A percentile compares a stretch with the other conserved stretches of the same genome.
Conservation (phyloP, 2,888 invertebrate species). For the Tetranychus truncatus region DNA sequence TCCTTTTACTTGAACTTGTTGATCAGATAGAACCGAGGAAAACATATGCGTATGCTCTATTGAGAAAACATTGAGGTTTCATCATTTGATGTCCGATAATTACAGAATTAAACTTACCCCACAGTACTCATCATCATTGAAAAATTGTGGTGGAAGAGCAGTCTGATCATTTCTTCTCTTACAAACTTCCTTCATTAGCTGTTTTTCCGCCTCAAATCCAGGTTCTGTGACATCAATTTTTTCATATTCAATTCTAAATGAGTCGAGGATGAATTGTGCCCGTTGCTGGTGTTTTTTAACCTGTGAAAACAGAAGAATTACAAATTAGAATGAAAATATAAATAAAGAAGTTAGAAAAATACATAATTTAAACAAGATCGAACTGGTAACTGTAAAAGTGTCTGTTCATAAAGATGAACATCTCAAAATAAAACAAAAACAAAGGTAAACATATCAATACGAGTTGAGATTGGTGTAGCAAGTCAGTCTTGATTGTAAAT, state of each 20-base stretch:
- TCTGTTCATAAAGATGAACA: background rate
- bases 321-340: background rate
- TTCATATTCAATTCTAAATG: constrained; percentile 71
- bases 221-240: constrained; percentile 87
- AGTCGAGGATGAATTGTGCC: constrained; percentile 77
- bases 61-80: no score
- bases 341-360: background rate
- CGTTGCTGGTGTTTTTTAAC: constrained; percentile 88
- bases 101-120: constrained; percentile 47
- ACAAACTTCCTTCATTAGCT: constrained; percentile 70
- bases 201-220: constrained; percentile 64
- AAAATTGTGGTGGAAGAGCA: constrained; percentile 79
- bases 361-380: background rate
- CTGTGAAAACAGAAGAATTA: constrained; percentile 36
- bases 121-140: constrained; percentile 75
- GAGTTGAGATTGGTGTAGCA: background rate
- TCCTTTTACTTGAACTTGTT: no score
- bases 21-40: no score
- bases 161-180: constrained; percentile 47
- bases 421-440: background rate
- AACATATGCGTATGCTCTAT: no score
- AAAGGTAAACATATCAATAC: background rate
- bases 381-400: background rate
- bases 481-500: background rate
- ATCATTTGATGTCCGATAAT: background rate